Evolutionary conservation across 2,888 invertebrate genomes (phyloP).

Genomic region (Alloplasta piceator): DNA sequence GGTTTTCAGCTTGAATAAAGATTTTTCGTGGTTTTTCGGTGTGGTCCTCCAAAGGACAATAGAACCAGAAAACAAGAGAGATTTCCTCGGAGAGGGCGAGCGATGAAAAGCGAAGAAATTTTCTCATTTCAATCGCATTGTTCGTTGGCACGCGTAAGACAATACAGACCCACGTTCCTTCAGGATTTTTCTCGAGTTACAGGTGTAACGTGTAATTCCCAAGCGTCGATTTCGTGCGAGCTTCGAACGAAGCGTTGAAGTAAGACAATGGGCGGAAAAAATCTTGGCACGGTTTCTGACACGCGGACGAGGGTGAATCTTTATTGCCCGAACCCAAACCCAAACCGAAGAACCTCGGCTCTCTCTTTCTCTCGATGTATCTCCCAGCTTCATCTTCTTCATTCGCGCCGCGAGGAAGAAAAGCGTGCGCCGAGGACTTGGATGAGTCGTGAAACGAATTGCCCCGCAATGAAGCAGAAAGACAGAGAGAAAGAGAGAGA

Average conservation of each 20-base stretch:
- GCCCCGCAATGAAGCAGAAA: slow-evolving; percentile 25
- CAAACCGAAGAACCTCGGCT: not conserved
- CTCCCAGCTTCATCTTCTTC: slow-evolving; percentile 19
- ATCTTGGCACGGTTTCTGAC: slow-evolving; percentile 61
- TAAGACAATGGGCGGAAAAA: slow-evolving; percentile 79
- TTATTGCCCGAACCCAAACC: not conserved
- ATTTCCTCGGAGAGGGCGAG: slow-evolving; percentile 3
- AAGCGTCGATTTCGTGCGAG: slow-evolving; percentile 10
- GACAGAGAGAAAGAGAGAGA: too few species aligned
- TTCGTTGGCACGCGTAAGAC: slow-evolving; percentile 70
- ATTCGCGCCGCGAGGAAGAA: slow-evolving; percentile 13
- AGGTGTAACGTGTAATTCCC: not conserved
- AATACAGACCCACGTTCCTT: slow-evolving; percentile 30
- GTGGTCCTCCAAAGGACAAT: slow-evolving; percentile 56
- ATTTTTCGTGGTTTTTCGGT: slow-evolving; percentile 50
- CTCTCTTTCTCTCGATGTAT: slow-evolving; percentile 23
- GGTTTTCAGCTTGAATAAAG: too few species aligned
- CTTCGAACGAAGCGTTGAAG: slow-evolving; percentile 75
- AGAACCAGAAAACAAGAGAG: slow-evolving; percentile 26
- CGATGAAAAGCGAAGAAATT: slow-evolving; percentile 54
- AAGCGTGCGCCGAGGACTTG: slow-evolving; percentile 43
- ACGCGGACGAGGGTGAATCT: slow-evolving; percentile 42
- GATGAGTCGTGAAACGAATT: slow-evolving; percentile 66
- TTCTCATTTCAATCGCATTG: slow-evolving; percentile 74
- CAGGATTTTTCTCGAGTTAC: not conserved